Percentiles rank a stretch among this genome's conserved stretches.
These are phyloP conservation scores for Protomyctophum bolini DNA, from an alignment of 2,113 vertebrate species.

Conservation along the genomic window DNA sequence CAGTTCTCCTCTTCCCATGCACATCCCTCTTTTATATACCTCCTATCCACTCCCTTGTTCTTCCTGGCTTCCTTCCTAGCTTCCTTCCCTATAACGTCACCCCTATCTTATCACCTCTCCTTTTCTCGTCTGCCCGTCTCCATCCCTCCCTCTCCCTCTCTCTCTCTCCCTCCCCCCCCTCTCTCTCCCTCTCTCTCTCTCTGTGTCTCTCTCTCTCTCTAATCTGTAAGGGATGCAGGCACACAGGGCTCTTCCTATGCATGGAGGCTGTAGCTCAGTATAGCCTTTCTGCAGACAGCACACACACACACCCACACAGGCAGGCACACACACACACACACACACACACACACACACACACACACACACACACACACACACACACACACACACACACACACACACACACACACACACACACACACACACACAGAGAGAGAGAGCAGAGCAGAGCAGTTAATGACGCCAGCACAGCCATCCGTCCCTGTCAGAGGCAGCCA, in stretches of 20 bases:
- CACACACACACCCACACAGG: neutral
- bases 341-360: slow-evolving; percentile 6
- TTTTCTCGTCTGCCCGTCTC: neutral
- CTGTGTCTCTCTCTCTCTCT: too few species aligned
- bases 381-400: slow-evolving; percentile 4
- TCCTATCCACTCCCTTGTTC: too few species aligned
- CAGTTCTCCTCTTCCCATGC: neutral
- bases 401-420: neutral
- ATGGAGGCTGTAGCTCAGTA: slow-evolving; percentile 53
- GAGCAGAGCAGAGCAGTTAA: slow-evolving; percentile 37
- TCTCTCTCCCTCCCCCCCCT: slow-evolving; percentile 18
- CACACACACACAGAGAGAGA: slow-evolving; percentile 35
- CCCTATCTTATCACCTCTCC: neutral
- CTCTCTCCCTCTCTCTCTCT: neutral
- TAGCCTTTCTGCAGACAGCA: slow-evolving; percentile 16
- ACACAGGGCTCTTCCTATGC: slow-evolving; percentile 74
- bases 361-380: neutral
- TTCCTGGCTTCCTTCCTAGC: too few species aligned
- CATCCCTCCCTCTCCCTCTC: slow-evolving; percentile 14
- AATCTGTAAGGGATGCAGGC: neutral
- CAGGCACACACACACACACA: neutral
- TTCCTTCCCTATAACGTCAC: too few species aligned
- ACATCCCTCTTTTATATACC: neutral
- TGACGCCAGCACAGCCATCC: slow-evolving; percentile 80
- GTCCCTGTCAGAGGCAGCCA: slow-evolving; percentile 82